Base-by-base conservation (phyloP, 1,140 invertebrate species). In the Drosophila willistoni region DNA sequence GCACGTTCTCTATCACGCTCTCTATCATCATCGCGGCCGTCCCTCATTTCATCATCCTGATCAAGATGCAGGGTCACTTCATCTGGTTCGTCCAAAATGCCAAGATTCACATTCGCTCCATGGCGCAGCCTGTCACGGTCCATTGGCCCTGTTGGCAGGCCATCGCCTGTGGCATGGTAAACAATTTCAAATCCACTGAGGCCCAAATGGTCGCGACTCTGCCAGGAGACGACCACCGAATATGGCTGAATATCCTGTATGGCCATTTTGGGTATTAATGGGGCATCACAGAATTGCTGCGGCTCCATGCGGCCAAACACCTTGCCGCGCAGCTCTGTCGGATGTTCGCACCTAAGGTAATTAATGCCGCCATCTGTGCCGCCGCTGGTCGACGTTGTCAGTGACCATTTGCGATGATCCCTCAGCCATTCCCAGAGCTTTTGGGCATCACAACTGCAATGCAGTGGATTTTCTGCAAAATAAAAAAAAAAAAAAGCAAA, bases 181-280 rank as follows among this genome's bases (percentile, higher is more conserved):
- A 96, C 95, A 76, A 98, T 95, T 93, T 96, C 95, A 91, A 96
- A 98, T 59, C 96, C 97, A 77, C 95, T 95, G 64, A 98, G 94
- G 19, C 96, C 96, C 13, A 96, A 96, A 92, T 97, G 96, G 93
- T 98, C 97, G 77, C 97, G 94, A 76, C 96, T 96, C 90, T 97
- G 96, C 97, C 97, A 98, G 61, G 96, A 96, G 12, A 98, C 96
- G 62, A 97, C 93, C 36, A 98, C 95, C n/a, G 96, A 96, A 92
- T 96, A 96, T 2, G 96, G 96, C 92, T 97, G 96, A 36, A 98
- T 96, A 91, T 97, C 96, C 92, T 97, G 95, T 74, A 97, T 96
- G 67, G 96, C 96, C 25, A 98, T 93, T 91, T 96, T 95, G 47
- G 96, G 93, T 71, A 98, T 95, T 73, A 97, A 93, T 6, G 96